Evolutionary conservation across 2,113 vertebrate species (phyloP), one percentile per base, ranked within the genome.

Genomic region (Trematocara marginatum): DNA sequence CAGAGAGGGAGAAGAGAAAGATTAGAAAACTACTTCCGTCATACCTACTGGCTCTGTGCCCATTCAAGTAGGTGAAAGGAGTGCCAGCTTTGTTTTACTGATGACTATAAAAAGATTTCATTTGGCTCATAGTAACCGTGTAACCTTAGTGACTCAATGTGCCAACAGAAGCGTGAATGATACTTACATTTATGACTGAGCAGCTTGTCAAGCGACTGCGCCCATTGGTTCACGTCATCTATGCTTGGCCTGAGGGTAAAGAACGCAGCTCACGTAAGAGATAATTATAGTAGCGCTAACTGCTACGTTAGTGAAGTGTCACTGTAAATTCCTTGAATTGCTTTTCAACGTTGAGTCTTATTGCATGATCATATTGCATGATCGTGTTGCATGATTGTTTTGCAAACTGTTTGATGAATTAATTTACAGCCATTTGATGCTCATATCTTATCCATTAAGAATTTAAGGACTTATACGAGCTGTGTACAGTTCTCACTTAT

Each of bases 181-280:
- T 49, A 95, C 97, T 97, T 95, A 99, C 98, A 97, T 97, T 97
- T 97, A 92, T 96, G 97, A 90, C 95, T 92, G 18, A 99, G 96
- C 26, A 99, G 96, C 85, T 97, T 97, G 90, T 99, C 97, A 51
- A 99, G 96, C 3, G 97, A 97, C 95, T 98, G 96, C 40, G 97
- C 96, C 98, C 97, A 98, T 42, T 97, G 96, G 82, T 88, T 95
- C 3, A 97, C 96, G 92, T 99, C 98, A 88, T 98, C 97, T 11
- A 95, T 94, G 3, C 95, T 97, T 40, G 97, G 97, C 85, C 98
- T 99, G 95, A 71, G 6, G 83, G 81, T 56, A 87, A 42, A 90
- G 2, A 87, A 31, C 78, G 15, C 3, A 26, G 31, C 40, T 45
- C 15, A 20, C 4, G n/a, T 85, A 20, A 90, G 83, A 81, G 18